phyloP scores from a whole-genome alignment of 2,113 vertebrate genomes.

The Crotalus horridus region DNA sequence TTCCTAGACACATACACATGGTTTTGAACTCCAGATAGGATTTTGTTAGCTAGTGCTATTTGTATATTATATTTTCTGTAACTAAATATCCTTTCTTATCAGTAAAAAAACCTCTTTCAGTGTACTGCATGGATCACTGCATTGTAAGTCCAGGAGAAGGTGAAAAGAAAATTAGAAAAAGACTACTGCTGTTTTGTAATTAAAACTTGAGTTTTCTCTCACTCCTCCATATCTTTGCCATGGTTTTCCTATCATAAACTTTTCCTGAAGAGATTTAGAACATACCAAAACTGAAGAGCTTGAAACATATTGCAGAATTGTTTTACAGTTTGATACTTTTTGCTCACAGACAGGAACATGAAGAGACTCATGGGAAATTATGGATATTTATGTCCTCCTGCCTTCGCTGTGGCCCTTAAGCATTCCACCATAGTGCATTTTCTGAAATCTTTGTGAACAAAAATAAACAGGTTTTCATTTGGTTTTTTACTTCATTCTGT shows the following conservation, averaged over 20 bases:
- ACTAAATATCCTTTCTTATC: background rate
- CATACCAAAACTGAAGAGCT: background rate
- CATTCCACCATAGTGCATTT: background rate
- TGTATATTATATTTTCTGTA: background rate
- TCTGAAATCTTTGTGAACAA: background rate
- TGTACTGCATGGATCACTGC: background rate
- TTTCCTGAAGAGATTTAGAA: background rate
- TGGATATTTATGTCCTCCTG: background rate
- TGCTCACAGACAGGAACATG: background rate
- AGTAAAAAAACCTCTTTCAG: background rate
- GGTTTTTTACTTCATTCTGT: background rate
- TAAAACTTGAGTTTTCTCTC: background rate
- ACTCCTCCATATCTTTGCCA: background rate
- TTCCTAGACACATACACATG: background rate
- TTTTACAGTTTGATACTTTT: background rate
- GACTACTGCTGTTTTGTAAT: background rate
- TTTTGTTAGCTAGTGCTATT: background rate
- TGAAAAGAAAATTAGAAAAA: background rate
- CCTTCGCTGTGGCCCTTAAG: background rate
- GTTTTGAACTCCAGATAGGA: background rate
- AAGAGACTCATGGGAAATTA: background rate
- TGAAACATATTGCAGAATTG: background rate
- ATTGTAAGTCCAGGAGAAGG: background rate
- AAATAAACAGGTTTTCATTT: background rate
- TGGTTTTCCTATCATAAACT: background rate